A percentile compares a stretch with the other conserved stretches of the same genome.
These are phyloP conservation scores for Tipula helvola DNA, from an alignment of 2,888 invertebrate genomes.

Conservation along the genomic window DNA sequence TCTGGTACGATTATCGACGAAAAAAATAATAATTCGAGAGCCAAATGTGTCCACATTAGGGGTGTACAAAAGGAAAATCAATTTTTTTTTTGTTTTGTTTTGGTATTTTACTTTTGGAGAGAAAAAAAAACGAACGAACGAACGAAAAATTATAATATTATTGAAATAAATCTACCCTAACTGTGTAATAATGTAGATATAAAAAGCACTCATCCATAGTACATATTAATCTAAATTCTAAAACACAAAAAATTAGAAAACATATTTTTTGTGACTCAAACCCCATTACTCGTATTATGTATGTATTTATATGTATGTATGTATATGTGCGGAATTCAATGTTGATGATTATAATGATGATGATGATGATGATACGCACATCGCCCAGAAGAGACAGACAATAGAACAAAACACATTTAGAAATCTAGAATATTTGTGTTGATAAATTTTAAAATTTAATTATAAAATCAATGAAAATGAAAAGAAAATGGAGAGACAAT, in stretches of 20 bases:
- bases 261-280: neutral
- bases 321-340: neutral
- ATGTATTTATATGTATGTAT: neutral
- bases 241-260: neutral
- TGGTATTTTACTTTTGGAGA: neutral
- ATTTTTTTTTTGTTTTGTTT: neutral
- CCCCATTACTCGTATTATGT: neutral
- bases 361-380: neutral
- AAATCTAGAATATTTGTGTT: neutral
- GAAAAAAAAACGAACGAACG: neutral
- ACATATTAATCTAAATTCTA: constrained; percentile 4
- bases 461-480: neutral
- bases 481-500: neutral
- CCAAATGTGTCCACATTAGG: neutral
- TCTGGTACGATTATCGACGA: neutral
- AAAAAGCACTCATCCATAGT: neutral
- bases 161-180: constrained; percentile 4
- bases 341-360: neutral
- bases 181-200: constrained; percentile 4
- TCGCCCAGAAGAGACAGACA: neutral
- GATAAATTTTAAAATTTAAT: neutral
- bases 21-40: neutral
- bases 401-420: neutral
- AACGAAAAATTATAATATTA: neutral
- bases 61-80: neutral